Conservation (phyloP, 2,888 invertebrate genomes). For the Phragmatobia fuliginosa region DNA sequence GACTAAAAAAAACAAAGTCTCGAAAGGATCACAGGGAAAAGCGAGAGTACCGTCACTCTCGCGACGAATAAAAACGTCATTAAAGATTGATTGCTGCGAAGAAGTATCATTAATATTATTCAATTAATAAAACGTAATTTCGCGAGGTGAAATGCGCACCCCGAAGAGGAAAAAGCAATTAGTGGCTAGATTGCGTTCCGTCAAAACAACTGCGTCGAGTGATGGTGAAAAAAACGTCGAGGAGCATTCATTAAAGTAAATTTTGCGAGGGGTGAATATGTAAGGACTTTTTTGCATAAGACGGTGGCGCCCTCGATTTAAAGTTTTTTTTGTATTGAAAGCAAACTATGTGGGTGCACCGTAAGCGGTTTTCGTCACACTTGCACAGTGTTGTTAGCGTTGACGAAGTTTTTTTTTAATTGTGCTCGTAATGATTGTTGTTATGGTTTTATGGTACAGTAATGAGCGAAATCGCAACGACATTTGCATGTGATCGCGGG, state of each 20-base stretch:
- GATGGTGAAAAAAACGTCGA: constrained; percentile 72
- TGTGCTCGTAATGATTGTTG: constrained; percentile 82
- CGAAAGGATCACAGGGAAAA: constrained; percentile 65
- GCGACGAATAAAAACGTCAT: constrained; percentile 84
- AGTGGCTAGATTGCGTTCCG: constrained; percentile 87
- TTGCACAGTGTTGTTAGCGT: constrained; percentile 76
- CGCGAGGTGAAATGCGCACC: constrained; percentile 80
- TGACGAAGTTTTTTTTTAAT: constrained; percentile 84
- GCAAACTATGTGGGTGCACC: constrained; percentile 84
- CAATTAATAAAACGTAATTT: constrained; percentile 87
- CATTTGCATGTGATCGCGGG: constrained; percentile 84
- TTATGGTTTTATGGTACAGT: constrained; percentile 83
- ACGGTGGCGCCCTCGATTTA: constrained; percentile 82
- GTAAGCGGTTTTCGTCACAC: constrained; percentile 86
- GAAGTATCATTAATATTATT: constrained; percentile 87
- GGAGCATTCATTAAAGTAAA: constrained; percentile 84
- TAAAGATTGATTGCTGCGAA: constrained; percentile 84
- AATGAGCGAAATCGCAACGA: constrained; percentile 80
- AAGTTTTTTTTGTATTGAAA: constrained; percentile 73
- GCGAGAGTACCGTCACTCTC: constrained; percentile 74
- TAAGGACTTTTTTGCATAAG: constrained; percentile 86
- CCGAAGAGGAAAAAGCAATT: constrained; percentile 86
- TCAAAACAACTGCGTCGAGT: constrained; percentile 85
- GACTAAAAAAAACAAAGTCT: constrained; percentile 72
- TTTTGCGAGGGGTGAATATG: constrained; percentile 86